Evolutionary conservation across 2,797 vertebrate genomes (phyloP), one percentile per base, ranked within the genome.

Genomic region (Poeciliopsis paucimaculata): DNA sequence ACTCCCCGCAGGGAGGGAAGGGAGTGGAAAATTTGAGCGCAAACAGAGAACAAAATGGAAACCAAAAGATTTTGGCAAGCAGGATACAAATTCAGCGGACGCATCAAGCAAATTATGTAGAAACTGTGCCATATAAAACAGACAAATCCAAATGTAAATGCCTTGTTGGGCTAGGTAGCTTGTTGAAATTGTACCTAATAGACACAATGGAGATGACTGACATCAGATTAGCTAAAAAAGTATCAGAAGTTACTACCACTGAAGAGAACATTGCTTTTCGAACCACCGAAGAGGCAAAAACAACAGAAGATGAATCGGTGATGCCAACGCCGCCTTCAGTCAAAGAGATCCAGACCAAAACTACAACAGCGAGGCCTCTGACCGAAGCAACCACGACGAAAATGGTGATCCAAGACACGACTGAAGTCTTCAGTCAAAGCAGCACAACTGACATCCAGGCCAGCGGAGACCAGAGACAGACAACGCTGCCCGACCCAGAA

Each of bases 151-250:
- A 75, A 71, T 62, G 31, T 60, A 39, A 72, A 43, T 51, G 72
- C 72, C 43, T 81, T 41, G 60, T 34, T 79, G 78, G 20, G 73
- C 51, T 12, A 1, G 7, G 7, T 0, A n/a, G 66, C 72, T 68
- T 28, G 20, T 77, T 84, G n/a, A 49, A 78, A 72, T 47, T 76
- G 6, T 10, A 55, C 2, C 41, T 15, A 66, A 43, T 1, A 4
- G 60, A 31, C 2, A 76, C 20, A 72, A 43, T 2, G 70, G 31
- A 83, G 46, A 45, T 51, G 6, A 57, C 20, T 18, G 8, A 70
- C 28, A 3, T 85, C 34, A 86, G 81, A 81, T n/a, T 75, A 43
- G 78, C 78, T 23, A 68, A 79, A 20, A 55, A 13, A n/a, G 28
- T 5, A 73, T 20, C 28, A 47, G 0, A 77, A 78, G 80, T 10